Base-by-base conservation (phyloP, 2,888 invertebrate genomes). In the Cataglyphis livida region DNA sequence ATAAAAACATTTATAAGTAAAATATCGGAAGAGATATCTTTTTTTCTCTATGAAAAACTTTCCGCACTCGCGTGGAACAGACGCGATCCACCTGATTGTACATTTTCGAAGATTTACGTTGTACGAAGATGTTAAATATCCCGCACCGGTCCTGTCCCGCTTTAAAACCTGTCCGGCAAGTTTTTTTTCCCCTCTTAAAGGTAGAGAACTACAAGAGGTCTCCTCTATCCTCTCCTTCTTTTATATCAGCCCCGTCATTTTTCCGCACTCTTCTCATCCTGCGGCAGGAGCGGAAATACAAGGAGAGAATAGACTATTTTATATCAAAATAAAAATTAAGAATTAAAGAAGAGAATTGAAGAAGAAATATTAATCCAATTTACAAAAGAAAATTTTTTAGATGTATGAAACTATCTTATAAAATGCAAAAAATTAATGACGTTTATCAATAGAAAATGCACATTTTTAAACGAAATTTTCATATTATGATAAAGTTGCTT, bases 131-230 rank as follows among this genome's bases (percentile, higher is more conserved):
- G 84, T 89, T 87, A 88, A 90, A 86, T 88, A 85, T 84, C 85
- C 76, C 51, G 66, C 84, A 85, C 81, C 59, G 75, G 79, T 76
- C 71, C 61, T 82, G 86, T 83, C 64, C 85, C 87, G 84, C 85
- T 91, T 92, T 91, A 91, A 92, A 92, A 92, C 92, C 91, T 88
- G 92, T 91, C 86, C 86, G 85, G 91, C 85, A 84, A 85, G 91
- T 92, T 92, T 88, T 51, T 44, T 84, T 81, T 75, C 75, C 82
- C 89, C 59, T 75, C 68, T 73, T 75, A 68, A 51, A 32, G 35
- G 32, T 25, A 81, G 41, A 54, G 83, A 66, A 82, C 65, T 51
- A 76, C 61, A 32, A 78, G 75, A 83, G 82, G 82, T 86, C 83
- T 54, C 28, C 9, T 35, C 38, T 54, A 64, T 57, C 32, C 18